phyloP scores from a whole-genome alignment of 2,797 vertebrate species.

The Carduelis carduelis region DNA sequence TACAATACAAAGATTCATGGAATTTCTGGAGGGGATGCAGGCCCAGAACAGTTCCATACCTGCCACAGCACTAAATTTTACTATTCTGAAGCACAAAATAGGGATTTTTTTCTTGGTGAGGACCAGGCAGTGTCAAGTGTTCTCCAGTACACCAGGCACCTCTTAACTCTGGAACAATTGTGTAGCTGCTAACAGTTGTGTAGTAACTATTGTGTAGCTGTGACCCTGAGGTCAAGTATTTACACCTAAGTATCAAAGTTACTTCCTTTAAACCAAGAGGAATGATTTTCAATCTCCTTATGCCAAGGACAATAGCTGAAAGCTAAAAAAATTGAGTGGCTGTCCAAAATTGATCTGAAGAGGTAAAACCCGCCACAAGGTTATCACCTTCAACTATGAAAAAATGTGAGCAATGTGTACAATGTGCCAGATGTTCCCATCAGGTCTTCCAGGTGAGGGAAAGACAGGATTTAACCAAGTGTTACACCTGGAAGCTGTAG shows the following conservation, averaged over 20 bases:
- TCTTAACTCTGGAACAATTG: neutral
- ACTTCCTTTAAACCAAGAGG: neutral
- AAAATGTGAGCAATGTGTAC: neutral
- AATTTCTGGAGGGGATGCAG: neutral
- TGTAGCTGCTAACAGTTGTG: neutral
- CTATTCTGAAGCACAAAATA: neutral
- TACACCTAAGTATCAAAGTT: neutral
- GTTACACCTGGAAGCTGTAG: neutral
- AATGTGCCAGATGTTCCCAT: neutral
- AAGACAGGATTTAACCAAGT: neutral
- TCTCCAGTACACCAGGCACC: neutral
- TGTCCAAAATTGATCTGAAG: neutral
- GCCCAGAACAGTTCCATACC: neutral
- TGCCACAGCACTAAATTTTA: neutral
- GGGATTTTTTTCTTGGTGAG: fast-evolving
- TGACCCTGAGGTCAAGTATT: neutral
- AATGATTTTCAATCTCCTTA: neutral
- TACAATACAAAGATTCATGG: neutral
- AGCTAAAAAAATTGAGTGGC: neutral
- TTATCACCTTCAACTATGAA: neutral
- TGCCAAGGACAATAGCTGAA: neutral
- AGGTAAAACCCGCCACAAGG: neutral
- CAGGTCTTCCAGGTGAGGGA: neutral
- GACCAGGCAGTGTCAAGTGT: neutral
- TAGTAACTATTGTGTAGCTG: neutral